phyloP scores from a whole-genome alignment of 1,140 invertebrate species.

The Hermetia illucens region DNA sequence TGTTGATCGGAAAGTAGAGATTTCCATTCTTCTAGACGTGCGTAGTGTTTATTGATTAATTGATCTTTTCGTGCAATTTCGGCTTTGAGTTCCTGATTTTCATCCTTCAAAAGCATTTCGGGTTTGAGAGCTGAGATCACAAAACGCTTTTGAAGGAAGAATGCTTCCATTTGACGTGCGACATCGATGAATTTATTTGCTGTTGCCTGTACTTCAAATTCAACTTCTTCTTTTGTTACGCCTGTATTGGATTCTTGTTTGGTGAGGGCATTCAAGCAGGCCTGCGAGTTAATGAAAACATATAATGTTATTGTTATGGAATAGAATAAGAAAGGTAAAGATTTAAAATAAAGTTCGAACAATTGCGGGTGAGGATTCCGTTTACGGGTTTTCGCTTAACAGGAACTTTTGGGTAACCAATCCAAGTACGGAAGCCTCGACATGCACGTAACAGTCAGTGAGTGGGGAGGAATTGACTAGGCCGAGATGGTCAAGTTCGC shows the following conservation, averaged over 20 bases:
- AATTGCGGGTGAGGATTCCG: no score
- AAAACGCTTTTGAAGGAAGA: conserved; percentile 85
- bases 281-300: conserved; percentile 48
- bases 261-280: conserved; percentile 69
- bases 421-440: no score
- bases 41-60: conserved; percentile 74
- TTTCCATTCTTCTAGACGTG: conserved; percentile 83
- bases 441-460: no score
- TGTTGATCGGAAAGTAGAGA: conserved; percentile 59
- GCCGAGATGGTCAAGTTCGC: no score
- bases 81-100: conserved; percentile 67
- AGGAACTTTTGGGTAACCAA: no score
- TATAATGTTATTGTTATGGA: no score
- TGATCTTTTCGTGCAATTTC: conserved; percentile 79
- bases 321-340: no score
- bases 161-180: conserved; percentile 84
- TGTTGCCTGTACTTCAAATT: conserved; percentile 72
- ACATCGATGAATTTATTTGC: conserved; percentile 74
- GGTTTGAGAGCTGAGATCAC: conserved; percentile 80
- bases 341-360: no score
- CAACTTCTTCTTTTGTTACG: conserved; percentile 71
- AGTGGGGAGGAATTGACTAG: no score
- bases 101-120: conserved; percentile 82
- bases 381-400: no score
- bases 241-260: conserved; percentile 53